A percentile compares a stretch with the other conserved stretches of the same genome.
These are phyloP conservation scores for Epinephelus awoara DNA, from an alignment of 2,797 vertebrate genomes.

Conservation along the genomic window DNA sequence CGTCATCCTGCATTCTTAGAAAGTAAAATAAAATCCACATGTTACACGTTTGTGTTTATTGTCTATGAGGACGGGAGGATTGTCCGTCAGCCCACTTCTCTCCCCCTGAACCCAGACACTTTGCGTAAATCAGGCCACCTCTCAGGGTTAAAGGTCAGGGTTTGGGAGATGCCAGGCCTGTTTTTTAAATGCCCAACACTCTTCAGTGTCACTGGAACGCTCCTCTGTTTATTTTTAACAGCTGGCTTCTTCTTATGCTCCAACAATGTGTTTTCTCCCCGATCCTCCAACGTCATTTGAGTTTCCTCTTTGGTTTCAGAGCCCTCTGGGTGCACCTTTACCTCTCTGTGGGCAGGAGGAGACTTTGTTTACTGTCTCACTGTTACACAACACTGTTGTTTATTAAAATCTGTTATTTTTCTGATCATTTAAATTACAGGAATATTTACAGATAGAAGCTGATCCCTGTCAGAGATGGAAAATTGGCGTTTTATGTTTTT, in stretches of 20 bases:
- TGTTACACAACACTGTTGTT: not conserved
- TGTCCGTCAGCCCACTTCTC: not conserved
- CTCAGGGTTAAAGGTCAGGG: not conserved
- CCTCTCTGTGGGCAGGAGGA: not conserved
- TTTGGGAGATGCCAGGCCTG: not conserved
- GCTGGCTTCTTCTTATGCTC: not conserved
- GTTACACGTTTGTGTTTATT: not conserved
- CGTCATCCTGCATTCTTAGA: conserved; percentile 41
- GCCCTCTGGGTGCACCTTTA: not conserved
- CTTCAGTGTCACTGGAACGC: conserved; percentile 21
- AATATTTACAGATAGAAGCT: too few species aligned
- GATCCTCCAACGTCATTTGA: conserved; percentile 25
- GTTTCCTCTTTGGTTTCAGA: conserved; percentile 46
- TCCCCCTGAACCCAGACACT: too few species aligned
- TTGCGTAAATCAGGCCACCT: not conserved
- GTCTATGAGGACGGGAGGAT: not conserved
- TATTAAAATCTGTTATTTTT: not conserved
- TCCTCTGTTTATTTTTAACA: conserved; percentile 48
- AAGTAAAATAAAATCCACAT: conserved; percentile 11
- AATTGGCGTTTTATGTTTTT: too few species aligned
- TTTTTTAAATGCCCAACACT: not conserved
- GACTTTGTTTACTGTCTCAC: not conserved
- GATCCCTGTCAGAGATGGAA: too few species aligned
- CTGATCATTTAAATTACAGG: too few species aligned
- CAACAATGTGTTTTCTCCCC: conserved; percentile 45